Base-by-base conservation (phyloP, 1,140 invertebrate genomes). In the Polypedilum vanderplanki region DNA sequence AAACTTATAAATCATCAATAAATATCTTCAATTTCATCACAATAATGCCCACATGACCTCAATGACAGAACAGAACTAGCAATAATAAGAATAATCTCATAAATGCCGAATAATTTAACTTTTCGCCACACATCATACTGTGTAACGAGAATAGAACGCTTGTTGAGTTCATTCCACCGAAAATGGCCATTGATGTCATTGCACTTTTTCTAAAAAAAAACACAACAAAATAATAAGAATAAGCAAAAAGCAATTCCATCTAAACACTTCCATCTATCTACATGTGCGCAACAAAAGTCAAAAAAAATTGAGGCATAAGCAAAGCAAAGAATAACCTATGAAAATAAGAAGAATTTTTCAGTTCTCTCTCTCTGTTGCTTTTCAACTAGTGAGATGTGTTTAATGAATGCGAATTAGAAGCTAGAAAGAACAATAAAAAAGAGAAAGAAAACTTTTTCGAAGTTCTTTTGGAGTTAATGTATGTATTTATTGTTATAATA, bases 161-260 rank as follows among this genome's bases (percentile, higher is more conserved):
- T 12, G 12, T n/a, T 12, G n/a, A 57, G 46, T 57, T 57, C 46
- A 57, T 57, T 57, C 46, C 46, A 57, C 46, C 12, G 46, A 57
- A 57, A 57, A 57, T 57, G 46, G 46, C 46, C 46, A 57, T 57
- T 57, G n/a, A 57, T 57, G 46, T 57, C 46, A 57, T 57, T 57
- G 46, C 46, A 57, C 46, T 57, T 57, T 57, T 57, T 57, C 46
- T 57, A 57, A 57, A 57, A 46, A 3, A 57, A 4, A 57, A 15
- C 12, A 57, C 12, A 15, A 57, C 3, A 15, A n/a, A 57, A n/a
- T 46, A 46, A 7, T 57, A 57, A 57, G 46, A 57, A 57, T 12
- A 57, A 57, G 46, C 12, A 57, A 15, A n/a, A 57, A 57, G 46
- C 46, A 57, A 15, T 57, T 57, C 15, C 46, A 57, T 46, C 9